Evolutionary conservation across 2,797 vertebrate species (phyloP), one percentile per base, ranked within the genome.

Genomic region (Alouatta caraya): DNA sequence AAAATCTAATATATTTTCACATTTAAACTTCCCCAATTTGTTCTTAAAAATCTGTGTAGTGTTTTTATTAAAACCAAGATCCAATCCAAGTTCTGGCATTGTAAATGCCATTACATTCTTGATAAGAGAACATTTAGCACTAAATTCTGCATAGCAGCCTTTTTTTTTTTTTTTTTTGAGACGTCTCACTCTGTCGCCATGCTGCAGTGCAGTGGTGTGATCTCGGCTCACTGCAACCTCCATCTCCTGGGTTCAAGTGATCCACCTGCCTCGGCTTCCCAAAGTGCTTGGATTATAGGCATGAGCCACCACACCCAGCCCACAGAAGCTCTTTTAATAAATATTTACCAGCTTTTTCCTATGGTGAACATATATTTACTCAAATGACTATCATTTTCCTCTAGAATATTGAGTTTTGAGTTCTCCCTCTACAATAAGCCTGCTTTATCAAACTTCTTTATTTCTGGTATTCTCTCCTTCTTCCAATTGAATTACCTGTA

Each of bases 321-420:
- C 28, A 78, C 42, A 79, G 28, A 15, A 94, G n/a, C 19, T 93
- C 79, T 94, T 92, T 95, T 59, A 81, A 82, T 82, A 92, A 90
- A 42, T 80, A 91, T 87, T 93, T 95, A 55, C 28, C 59, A 55
- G 10, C 61, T 96, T 96, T 97, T 85, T 55, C 39, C 75, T 82
- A 52, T 22, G 79, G 70, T 78, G 82, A 96, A 94, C 17, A 24
- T 92, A 19, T 46, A 87, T 95, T 97, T 94, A 91, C n/a, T 94
- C 48, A 87, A 90, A 86, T 90, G 46, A 91, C 46, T 93, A 8
- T 96, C 48, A 39, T 96, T 95, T 97, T 93, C 81, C 46, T 93
- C 28, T 39, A 92, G 83, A 97, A 86, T 92, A 83, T 84, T 97
- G 94, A 95, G 24, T 89, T 93, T 96, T 70, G 92, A 21, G 33